phyloP scores from a whole-genome alignment of 2,113 vertebrate genomes.

The Clarias macrocephalus region DNA sequence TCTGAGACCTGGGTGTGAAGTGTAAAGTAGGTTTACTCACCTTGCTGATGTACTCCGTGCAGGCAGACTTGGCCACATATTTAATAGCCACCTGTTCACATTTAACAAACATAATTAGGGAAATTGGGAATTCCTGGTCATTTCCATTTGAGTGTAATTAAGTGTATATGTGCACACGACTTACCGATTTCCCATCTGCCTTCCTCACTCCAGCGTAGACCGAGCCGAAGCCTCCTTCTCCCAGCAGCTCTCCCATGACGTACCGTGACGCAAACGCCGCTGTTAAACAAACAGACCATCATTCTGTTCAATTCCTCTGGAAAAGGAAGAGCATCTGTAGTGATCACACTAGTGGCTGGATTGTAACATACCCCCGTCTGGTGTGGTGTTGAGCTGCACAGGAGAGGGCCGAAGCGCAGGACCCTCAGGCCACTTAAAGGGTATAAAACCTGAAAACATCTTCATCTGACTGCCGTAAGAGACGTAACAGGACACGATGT shows the following conservation, averaged over 20 bases:
- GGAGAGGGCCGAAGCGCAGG: too few relatives aligned
- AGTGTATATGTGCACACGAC: background rate
- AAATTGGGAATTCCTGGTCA: background rate
- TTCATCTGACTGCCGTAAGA: background rate
- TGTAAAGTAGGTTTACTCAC: background rate
- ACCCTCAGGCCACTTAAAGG: too few relatives aligned
- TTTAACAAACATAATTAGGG: background rate
- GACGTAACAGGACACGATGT: background rate
- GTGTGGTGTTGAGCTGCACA: background rate
- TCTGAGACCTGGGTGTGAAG: background rate
- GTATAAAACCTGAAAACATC: too few relatives aligned
- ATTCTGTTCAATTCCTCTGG: background rate
- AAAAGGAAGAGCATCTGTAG: background rate
- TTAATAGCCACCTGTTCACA: conserved; percentile 3
- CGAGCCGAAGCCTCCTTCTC: background rate
- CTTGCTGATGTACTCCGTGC: background rate
- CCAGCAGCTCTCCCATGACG: background rate
- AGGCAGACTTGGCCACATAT: background rate
- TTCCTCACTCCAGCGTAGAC: background rate
- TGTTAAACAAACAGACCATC: background rate
- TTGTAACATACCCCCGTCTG: background rate
- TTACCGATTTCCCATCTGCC: background rate
- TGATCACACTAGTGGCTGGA: background rate
- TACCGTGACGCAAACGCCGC: background rate
- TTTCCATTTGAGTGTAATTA: background rate